A percentile compares a stretch with the other conserved stretches of the same genome.
These are phyloP conservation scores for Xenops minutus DNA, from an alignment of 2,797 vertebrate genomes.

Conservation along the genomic window DNA sequence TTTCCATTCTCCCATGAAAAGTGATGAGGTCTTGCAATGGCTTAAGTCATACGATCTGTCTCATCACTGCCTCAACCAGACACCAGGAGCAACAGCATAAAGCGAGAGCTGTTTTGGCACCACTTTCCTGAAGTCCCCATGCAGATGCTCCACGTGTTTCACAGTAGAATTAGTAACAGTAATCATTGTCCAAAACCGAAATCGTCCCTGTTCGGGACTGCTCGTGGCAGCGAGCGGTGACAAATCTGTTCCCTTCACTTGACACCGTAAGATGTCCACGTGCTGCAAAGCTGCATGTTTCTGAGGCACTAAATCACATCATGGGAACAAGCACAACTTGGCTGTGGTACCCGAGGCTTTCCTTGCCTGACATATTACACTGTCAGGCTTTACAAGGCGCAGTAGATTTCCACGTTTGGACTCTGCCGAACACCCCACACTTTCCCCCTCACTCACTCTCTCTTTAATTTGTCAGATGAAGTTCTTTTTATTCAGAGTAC, in stretches of 20 bases:
- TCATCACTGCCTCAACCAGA: conserved; percentile 67
- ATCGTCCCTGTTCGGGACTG: conserved; percentile 33
- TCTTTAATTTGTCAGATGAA: conserved; percentile 36
- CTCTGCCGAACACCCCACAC: background rate
- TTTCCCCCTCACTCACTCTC: background rate
- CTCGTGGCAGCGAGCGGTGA: conserved; percentile 50
- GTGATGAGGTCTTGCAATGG: conserved; percentile 77
- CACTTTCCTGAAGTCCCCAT: conserved; percentile 69
- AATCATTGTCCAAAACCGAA: conserved; percentile 62
- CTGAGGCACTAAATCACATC: conserved; percentile 42
- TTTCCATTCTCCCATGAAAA: conserved; percentile 83
- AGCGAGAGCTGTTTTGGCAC: conserved; percentile 74
- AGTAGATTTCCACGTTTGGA: background rate
- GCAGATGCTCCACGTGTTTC: conserved; percentile 73
- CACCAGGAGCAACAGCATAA: conserved; percentile 70
- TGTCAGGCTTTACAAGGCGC: conserved; percentile 34
- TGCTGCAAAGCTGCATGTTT: background rate
- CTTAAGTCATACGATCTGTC: conserved; percentile 79
- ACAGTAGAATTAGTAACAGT: conserved; percentile 74
- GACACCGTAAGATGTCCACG: conserved; percentile 41
- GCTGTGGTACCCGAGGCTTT: conserved; percentile 12
- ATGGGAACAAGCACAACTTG: conserved; percentile 25
- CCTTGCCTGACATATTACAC: background rate
- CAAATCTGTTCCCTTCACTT: conserved; percentile 63
- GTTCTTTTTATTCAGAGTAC: conserved; percentile 28